A percentile compares a stretch with the other conserved stretches of the same genome.
phyloP scores from a whole-genome alignment of 2,113 vertebrate species.

The Leptobrachium ailaonicum region DNA sequence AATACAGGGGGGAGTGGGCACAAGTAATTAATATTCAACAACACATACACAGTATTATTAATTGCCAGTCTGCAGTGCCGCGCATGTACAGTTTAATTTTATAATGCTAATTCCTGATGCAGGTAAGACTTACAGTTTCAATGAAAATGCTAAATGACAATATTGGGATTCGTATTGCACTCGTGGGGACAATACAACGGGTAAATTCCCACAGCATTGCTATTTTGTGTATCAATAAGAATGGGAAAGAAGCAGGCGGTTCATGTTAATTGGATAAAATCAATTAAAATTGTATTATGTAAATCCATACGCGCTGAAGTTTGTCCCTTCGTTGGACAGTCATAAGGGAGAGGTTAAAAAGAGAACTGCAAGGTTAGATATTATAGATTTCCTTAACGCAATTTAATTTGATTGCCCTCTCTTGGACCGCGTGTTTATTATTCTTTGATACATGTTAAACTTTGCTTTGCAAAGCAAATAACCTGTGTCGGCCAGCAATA shows the following conservation, averaged over 20 bases:
- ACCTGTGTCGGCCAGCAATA: not conserved
- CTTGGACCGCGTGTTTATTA: constrained; percentile 17
- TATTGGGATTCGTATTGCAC: constrained; percentile 3
- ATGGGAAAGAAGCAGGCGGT: constrained; percentile 28
- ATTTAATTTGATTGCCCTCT: constrained; percentile 36
- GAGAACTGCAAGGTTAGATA: constrained; percentile 39
- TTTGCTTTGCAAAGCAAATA: not conserved
- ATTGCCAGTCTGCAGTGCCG: too few species aligned
- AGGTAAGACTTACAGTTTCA: constrained; percentile 24
- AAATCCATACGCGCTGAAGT: constrained; percentile 32
- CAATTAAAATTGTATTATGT: constrained; percentile 50
- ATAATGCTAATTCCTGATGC: constrained; percentile 3
- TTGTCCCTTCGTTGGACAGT: constrained; percentile 30
- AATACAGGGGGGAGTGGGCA: too few species aligned
- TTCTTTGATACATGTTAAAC: not conserved
- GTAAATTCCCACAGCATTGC: constrained; percentile 27
- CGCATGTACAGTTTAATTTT: not conserved
- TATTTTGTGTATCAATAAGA: constrained; percentile 37
- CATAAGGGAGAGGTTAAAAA: constrained; percentile 40
- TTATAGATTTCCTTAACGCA: constrained; percentile 45
- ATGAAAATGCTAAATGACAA: constrained; percentile 21
- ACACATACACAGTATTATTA: too few species aligned
- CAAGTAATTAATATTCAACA: too few species aligned
- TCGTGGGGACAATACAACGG: constrained; percentile 1
- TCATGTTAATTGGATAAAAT: constrained; percentile 48